phyloP scores from a whole-genome alignment of 2,888 invertebrate genomes.

The Drosophila infuscata region DNA sequence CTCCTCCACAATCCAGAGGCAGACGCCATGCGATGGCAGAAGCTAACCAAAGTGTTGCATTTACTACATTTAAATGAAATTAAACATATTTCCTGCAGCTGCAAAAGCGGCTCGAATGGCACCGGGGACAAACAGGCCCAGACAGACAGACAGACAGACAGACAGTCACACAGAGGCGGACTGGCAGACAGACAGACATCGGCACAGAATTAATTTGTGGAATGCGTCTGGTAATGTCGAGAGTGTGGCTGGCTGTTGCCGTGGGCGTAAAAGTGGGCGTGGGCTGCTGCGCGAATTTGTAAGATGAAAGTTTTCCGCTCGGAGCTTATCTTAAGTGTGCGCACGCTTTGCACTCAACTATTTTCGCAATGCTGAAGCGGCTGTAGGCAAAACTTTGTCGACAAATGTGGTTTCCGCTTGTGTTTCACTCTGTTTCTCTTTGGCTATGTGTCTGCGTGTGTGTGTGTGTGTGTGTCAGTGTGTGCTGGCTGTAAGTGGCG shows the following conservation, averaged over 20 bases:
- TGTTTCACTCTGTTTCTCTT: constrained; percentile 20
- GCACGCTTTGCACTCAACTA: constrained; percentile 78
- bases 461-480: constrained; percentile 24
- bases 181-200: constrained; percentile 36
- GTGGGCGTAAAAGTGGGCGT: background rate
- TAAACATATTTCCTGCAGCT: constrained; percentile 78
- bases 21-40: constrained; percentile 31
- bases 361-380: constrained; percentile 50
- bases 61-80: constrained; percentile 78
- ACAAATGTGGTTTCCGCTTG: constrained; percentile 71
- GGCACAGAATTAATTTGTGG: constrained; percentile 75
- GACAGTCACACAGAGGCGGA: background rate
- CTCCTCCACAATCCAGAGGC: background rate
- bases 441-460: constrained; percentile 9
- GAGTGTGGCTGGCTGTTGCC: background rate
- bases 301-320: constrained; percentile 77
- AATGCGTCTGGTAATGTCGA: constrained; percentile 52
- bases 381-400: constrained; percentile 70
- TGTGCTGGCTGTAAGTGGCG: constrained; percentile 72
- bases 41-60: constrained; percentile 78
- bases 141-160: constrained; percentile 2
- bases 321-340: constrained; percentile 78
- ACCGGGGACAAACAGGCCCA: constrained; percentile 17
- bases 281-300: constrained; percentile 60
- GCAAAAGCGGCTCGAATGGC: constrained; percentile 49